A percentile compares a stretch with the other conserved stretches of the same genome.
Evolutionary conservation across 2,113 vertebrate genomes (phyloP).

Genomic region (Tympanuchus pallidicinctus): DNA sequence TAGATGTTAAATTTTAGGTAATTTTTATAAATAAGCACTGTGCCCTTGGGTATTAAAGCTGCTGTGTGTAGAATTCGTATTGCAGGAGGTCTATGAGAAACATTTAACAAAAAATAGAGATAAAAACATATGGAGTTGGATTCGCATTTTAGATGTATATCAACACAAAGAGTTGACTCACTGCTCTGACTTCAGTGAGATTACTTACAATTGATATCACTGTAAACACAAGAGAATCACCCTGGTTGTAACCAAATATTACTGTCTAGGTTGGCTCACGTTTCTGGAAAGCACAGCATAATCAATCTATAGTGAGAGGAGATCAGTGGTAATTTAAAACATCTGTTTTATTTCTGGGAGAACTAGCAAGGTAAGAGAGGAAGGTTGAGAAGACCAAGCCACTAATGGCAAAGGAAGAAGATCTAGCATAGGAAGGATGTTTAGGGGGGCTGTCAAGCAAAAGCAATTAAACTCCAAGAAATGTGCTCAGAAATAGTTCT

Average conservation of each 20-base stretch:
- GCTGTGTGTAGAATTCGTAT: not conserved
- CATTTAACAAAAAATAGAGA: not conserved
- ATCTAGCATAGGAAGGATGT: not conserved
- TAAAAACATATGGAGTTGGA: not conserved
- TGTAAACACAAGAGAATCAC: not conserved
- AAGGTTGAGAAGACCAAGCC: not conserved
- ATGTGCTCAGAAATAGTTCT: not conserved
- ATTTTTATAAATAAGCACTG: not conserved
- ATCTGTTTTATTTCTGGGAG: not conserved
- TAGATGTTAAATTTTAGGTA: not conserved
- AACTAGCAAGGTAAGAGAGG: not conserved
- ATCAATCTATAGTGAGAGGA: not conserved
- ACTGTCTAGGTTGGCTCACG: not conserved
- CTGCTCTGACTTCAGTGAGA: not conserved
- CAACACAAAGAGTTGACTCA: not conserved
- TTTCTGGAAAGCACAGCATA: not conserved
- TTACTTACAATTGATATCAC: not conserved
- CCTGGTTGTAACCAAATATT: not conserved
- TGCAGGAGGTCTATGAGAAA: not conserved
- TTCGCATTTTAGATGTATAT: constrained; percentile 12
- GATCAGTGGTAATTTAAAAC: not conserved
- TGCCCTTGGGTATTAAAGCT: not conserved
- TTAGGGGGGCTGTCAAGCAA: not conserved
- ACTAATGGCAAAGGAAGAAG: not conserved
- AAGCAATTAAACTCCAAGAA: not conserved